Base-by-base conservation (phyloP, 1,140 invertebrate species). In the Drosophila carrolli region DNA sequence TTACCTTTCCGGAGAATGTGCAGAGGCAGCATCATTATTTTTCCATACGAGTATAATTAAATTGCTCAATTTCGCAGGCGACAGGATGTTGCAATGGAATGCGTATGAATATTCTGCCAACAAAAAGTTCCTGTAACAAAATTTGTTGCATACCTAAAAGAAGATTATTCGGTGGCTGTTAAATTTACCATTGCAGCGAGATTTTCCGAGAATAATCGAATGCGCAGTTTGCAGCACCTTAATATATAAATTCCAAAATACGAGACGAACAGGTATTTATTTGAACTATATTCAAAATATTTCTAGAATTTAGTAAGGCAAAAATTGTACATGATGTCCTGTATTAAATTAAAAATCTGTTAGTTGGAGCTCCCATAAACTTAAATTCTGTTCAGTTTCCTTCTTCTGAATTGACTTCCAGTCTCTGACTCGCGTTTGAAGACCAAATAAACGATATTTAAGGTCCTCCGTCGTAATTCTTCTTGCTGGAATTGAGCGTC, bases 1-100 rank as follows among this genome's bases (percentile, higher is more conserved):
- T 65, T 56, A 57, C 43, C 56, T 58, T 58, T 58, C n/a, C 56
- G 14, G 29, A 10, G 56, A 46, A 58, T 44, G 6, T 44, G 29
- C 61, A 44, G 13, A 41, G 16, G 41, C 53, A 65, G 56, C 56
- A 35, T 71, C 65, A 79, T 79, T 75, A 72, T 66, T 81, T 81
- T 79, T 72, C 61, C 78, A 76, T 80, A 81, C 60, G 61, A 76
- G 66, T 73, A 80, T 80, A 81, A 81, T 81, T 80, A 80, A 81
- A 81, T 81, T 81, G 77, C 76, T 80, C 70, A 76, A 80, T 75
- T 66, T 80, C 58, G 57, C 72, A 75, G 55, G 78, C 47, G 68
- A 60, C 43, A 66, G 55, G 6, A 43, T 11, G 23, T 40, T 16
- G n/a, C n/a, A 32, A 44, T 44, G 23, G 55, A 29, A 57, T 57